Base-by-base conservation (phyloP, 2,888 invertebrate species). In the Heteromyza rotundicornis region DNA sequence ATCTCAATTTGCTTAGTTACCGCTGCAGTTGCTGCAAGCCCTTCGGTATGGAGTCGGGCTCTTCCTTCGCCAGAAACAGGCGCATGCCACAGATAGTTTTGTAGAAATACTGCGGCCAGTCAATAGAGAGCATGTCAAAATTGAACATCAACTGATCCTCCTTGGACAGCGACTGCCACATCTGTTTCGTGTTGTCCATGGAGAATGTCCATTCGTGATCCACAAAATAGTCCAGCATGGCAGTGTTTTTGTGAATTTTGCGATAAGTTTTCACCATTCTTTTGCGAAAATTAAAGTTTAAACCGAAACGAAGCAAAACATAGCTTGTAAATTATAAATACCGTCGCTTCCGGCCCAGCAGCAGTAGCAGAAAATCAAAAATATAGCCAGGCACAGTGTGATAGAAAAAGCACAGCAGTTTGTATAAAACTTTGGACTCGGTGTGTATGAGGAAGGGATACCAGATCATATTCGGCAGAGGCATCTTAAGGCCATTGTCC, bases 261-360 rank as follows among this genome's bases (percentile, higher is more conserved):
- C 85, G 86, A 80, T 95, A 95, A 54, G 91, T 87, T 70, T 89
- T 89, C 67, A 92, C 83, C 86, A 95, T 87, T 82, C 90, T 94
- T 24, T 1, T 64, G 49, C 17, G 8, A 44, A 47, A 53, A 40
- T 40, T 40, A n/a, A n/a, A n/a, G n/a, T n/a, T 40, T 40, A n/a
- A n/a, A 12, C 47, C 23, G 1, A 64, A 64, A 0, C 68, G 65
- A 36, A n/a, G n/a, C n/a, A n/a, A n/a, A n/a, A n/a, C n/a, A n/a
- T n/a, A n/a, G n/a, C n/a, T n/a, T n/a, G n/a, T 7, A 52, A 20
- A 20, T 22, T 36, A 22, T 20, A 40, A 40, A 74, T 71, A 84
- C 85, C 82, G 82, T 78, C 57, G 64, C 20, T 67, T 68, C 40
- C 69, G 64, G 8, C 80, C 79, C 1, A 56, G 60, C 19, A 79